These are phyloP conservation scores for Coregonus ussuriensis DNA, from an alignment of 2,797 vertebrate genomes.

Conservation along the genomic window DNA sequence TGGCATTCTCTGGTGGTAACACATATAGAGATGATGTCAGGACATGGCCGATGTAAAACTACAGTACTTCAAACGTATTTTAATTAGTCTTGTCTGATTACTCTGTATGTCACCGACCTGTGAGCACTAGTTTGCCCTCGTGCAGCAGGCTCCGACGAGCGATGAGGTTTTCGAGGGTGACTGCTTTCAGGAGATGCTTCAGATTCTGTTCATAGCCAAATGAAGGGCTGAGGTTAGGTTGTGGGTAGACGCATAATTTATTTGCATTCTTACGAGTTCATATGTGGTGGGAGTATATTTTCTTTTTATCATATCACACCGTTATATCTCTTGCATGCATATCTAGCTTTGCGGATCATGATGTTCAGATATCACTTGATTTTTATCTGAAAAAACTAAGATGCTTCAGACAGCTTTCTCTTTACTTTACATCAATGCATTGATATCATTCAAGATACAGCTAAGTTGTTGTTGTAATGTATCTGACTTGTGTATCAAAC, in stretches of 20 bases:
- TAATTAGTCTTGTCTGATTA: neutral
- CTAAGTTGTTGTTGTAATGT: neutral
- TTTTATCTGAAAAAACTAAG: too few species aligned
- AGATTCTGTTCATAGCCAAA: conserved; percentile 73
- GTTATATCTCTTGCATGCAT: too few species aligned
- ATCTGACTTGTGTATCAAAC: neutral
- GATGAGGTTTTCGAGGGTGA: conserved; percentile 84
- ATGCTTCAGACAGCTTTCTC: too few species aligned
- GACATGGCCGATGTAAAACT: neutral
- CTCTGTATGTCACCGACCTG: neutral
- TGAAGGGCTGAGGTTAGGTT: conserved; percentile 1
- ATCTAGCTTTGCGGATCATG: too few species aligned
- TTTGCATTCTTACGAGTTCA: neutral
- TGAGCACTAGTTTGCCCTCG: conserved; percentile 66
- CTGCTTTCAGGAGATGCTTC: conserved; percentile 86
- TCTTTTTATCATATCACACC: too few species aligned
- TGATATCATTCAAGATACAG: neutral
- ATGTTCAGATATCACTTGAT: too few species aligned
- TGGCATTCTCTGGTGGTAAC: conserved; percentile 74
- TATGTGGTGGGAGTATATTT: neutral
- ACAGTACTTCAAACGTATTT: neutral
- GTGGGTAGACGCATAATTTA: neutral
- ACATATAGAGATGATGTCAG: conserved; percentile 11
- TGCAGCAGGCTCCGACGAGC: conserved; percentile 83
- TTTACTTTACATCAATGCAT: neutral